Evolutionary conservation across 2,113 vertebrate species (phyloP).

Genomic region (Stigmatopora argus): DNA sequence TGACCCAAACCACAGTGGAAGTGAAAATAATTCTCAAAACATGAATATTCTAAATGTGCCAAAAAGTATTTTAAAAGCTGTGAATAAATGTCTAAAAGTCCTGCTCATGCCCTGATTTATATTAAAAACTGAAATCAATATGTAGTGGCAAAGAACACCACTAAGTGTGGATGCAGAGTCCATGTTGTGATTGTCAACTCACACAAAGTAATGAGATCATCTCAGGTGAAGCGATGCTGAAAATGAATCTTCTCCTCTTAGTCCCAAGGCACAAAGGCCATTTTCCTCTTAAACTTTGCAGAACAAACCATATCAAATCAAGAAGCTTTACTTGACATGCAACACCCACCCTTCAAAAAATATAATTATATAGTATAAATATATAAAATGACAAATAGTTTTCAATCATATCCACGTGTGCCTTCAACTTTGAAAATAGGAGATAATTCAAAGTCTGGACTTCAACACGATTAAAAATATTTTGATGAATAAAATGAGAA

Average conservation of each 20-base stretch:
- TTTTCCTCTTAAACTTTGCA: constrained; percentile 56
- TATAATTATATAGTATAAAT: too few species aligned
- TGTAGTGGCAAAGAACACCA: constrained; percentile 33
- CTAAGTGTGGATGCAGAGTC: constrained; percentile 30
- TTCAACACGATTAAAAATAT: not conserved
- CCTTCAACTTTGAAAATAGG: too few species aligned
- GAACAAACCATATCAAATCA: constrained; percentile 25
- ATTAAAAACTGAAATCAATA: constrained; percentile 35
- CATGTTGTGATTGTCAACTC: constrained; percentile 42
- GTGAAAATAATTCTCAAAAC: not conserved
- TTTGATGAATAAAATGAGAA: not conserved
- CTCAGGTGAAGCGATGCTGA: constrained; percentile 63
- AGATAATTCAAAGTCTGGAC: constrained; percentile 10
- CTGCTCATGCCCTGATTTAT: not conserved
- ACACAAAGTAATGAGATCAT: constrained; percentile 69
- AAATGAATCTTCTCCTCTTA: constrained; percentile 64
- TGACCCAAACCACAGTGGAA: too few species aligned
- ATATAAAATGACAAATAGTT: too few species aligned
- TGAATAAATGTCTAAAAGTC: constrained; percentile 15
- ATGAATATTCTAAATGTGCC: not conserved
- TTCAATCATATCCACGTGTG: too few species aligned
- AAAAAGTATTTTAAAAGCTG: not conserved
- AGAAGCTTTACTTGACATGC: constrained; percentile 44
- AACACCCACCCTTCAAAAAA: not conserved
- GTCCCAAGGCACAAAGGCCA: constrained; percentile 37